Evolutionary conservation across 2,797 vertebrate species (phyloP).

Genomic region (Gallinago solitaria): DNA sequence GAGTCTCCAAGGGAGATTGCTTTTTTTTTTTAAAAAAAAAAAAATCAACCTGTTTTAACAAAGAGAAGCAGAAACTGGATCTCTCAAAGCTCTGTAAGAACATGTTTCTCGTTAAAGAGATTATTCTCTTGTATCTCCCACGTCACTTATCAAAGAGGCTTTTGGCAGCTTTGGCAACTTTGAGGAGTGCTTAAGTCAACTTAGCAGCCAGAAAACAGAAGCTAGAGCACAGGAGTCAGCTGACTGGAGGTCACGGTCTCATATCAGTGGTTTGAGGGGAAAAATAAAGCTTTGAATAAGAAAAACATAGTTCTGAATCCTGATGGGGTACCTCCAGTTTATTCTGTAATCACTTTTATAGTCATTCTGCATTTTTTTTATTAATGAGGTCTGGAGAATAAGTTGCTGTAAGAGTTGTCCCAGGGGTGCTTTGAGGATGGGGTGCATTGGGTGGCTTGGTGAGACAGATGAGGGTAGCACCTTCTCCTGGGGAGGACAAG

Average conservation of each 20-base stretch:
- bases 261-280: background rate
- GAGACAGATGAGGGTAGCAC: background rate
- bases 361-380: rapidly evolving
- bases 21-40: background rate
- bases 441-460: background rate
- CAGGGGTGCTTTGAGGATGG: background rate
- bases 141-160: background rate
- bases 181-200: conserved; percentile 28
- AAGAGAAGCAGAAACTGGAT: background rate
- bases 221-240: background rate
- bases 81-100: background rate
- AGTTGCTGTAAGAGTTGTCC: background rate
- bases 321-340: background rate
- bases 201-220: background rate
- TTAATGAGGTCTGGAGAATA: background rate
- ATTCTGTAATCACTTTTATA: background rate
- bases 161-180: conserved; percentile 18
- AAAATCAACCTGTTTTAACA: background rate
- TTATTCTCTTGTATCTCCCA: background rate
- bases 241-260: background rate
- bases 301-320: background rate
- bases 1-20: background rate
- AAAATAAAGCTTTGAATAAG: background rate
- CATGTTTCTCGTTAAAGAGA: background rate
- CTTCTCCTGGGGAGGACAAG: rapidly evolving